phyloP scores from a whole-genome alignment of 2,888 invertebrate genomes.

The Notodonta ziczac region DNA sequence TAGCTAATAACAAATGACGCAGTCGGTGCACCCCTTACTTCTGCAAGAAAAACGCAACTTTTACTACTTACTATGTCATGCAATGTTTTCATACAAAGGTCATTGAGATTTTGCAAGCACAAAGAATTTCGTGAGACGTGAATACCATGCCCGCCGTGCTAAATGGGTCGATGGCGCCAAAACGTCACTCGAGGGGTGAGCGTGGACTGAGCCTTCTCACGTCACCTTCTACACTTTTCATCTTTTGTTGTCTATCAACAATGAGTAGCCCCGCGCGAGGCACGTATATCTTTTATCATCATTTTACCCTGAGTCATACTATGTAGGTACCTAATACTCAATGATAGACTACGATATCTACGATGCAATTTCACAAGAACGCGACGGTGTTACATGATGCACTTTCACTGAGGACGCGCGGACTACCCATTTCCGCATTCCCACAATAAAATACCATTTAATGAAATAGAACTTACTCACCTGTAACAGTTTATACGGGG shows the following conservation, averaged over 20 bases:
- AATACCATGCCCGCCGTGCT: constrained; percentile 70
- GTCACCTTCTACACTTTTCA: constrained; percentile 35
- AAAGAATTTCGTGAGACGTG: constrained; percentile 58
- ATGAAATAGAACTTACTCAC: constrained; percentile 64
- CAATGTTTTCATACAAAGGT: constrained; percentile 65
- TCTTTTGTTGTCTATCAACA: constrained; percentile 46
- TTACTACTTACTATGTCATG: constrained; percentile 45
- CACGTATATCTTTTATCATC: constrained; percentile 47
- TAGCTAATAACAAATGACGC: constrained; percentile 76
- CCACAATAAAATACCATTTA: constrained; percentile 49
- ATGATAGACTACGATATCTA: constrained; percentile 42
- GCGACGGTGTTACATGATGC: constrained; percentile 82
- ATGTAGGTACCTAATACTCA: constrained; percentile 34
- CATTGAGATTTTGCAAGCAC: constrained; percentile 60
- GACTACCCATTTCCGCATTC: constrained; percentile 62
- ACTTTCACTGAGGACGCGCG: constrained; percentile 80
- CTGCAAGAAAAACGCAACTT: constrained; percentile 68
- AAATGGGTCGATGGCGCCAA: constrained; percentile 84
- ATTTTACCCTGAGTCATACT: constrained; percentile 63
- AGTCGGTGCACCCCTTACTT: constrained; percentile 79
- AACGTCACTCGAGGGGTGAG: constrained; percentile 74
- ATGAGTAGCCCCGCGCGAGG: constrained; percentile 42
- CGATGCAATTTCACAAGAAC: constrained; percentile 82
- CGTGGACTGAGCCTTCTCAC: constrained; percentile 41
- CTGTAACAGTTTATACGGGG: constrained; percentile 75